Percentiles rank a stretch among this genome's conserved stretches.
Evolutionary conservation across 2,888 invertebrate species (phyloP).

Genomic region (Diachrysia chrysitis): DNA sequence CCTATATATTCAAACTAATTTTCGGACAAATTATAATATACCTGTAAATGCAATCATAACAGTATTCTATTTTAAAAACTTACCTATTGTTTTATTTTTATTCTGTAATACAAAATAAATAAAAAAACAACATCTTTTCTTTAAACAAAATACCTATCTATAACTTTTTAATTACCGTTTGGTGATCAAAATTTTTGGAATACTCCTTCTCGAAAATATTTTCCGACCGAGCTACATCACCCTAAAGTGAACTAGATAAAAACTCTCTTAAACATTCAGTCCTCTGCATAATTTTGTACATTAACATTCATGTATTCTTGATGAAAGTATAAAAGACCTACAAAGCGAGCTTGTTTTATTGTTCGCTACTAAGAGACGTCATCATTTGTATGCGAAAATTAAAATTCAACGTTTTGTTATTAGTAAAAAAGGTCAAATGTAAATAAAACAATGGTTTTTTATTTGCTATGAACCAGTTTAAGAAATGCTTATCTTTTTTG

Average conservation of each 20-base stretch:
- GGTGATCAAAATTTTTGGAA: no score
- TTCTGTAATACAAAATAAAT: no score
- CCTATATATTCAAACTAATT: no score
- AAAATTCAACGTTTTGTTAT: constrained; percentile 42
- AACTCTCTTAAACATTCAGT: background rate
- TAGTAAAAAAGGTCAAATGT: constrained; percentile 20
- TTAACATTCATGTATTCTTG: constrained; percentile 40
- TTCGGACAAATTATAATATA: no score
- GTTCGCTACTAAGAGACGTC: constrained; percentile 31
- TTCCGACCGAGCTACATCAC: no score
- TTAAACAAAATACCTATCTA: no score
- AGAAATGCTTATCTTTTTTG: background rate
- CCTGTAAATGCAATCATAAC: no score
- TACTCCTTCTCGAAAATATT: no score
- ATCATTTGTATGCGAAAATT: constrained; percentile 46
- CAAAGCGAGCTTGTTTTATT: constrained; percentile 25
- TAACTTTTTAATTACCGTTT: no score
- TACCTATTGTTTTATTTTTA: no score
- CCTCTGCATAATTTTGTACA: constrained; percentile 17
- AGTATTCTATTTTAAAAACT: no score
- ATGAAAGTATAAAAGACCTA: constrained; percentile 31
- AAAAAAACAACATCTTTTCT: no score
- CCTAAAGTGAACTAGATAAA: background rate
- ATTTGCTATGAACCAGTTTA: constrained; percentile 10
- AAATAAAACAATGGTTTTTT: constrained; percentile 33